A percentile compares a stretch with the other conserved stretches of the same genome.
Evolutionary conservation across 37 sponge, comb jelly and placozoan species (phyloP).

Genomic region (Oopsacas minuta): DNA sequence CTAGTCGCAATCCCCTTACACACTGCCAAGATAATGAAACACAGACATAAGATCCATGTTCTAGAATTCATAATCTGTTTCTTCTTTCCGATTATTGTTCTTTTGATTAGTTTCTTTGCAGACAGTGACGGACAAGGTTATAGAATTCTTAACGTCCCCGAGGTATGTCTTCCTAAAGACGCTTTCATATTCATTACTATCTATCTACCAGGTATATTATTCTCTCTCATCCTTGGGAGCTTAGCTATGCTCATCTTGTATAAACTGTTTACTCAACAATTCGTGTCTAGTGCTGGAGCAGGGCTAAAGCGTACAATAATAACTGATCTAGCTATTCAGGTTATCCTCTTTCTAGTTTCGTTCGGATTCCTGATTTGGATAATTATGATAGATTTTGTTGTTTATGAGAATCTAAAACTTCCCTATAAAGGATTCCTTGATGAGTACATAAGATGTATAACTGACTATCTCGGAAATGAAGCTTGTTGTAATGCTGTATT

Average conservation of each 20-base stretch:
- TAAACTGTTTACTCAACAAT: constrained; percentile 1
- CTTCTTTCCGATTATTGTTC: background rate
- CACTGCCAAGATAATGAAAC: background rate
- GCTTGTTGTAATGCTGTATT: background rate
- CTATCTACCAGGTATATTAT: background rate
- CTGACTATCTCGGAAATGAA: background rate
- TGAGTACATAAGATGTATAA: background rate
- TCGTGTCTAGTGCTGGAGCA: background rate
- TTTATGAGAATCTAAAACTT: background rate
- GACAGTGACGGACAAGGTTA: background rate
- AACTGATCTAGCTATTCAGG: background rate
- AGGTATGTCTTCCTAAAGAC: background rate
- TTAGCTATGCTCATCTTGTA: background rate
- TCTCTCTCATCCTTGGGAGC: background rate
- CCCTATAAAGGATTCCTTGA: background rate
- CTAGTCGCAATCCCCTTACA: background rate
- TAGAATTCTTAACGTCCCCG: background rate
- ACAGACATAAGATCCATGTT: background rate
- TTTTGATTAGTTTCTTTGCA: background rate
- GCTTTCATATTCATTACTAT: background rate
- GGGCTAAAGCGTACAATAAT: background rate
- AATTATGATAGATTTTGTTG: background rate
- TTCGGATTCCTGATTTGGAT: background rate
- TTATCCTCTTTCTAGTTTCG: background rate
- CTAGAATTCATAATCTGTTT: background rate